Base-by-base conservation (phyloP, 64 coral and sea anemone species). In the Montipora cactus region DNA sequence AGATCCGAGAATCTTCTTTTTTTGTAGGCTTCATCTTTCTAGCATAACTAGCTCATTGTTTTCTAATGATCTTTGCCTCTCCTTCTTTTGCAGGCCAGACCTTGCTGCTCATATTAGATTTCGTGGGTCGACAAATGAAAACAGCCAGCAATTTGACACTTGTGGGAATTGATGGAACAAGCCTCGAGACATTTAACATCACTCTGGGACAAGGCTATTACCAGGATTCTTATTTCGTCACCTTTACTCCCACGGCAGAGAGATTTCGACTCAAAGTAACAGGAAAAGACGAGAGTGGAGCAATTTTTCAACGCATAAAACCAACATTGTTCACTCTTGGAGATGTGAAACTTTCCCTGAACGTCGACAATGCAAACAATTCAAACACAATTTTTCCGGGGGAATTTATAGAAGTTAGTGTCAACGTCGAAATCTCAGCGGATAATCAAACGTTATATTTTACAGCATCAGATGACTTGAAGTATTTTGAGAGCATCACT, bases 251-350 rank as follows among this genome's bases (percentile, higher is more conserved):
- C 2, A 83, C 92, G 4, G 1, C 78, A 48, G 81, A 84, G 9
- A 83, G 66, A 12, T 94, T 94, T 23, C 68, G 92, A 83, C 28
- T 89, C 12, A 78, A 94, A 89, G 23, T 94, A 16, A 76, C 72
- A 64, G 92, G 92, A 44, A 25, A 19, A 19, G 92, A 94, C 77
- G 75, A 80, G 1, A 80, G 59, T n/a, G 78, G 78, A 19, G 88
- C 78, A 52, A n/a, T 7, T 14, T 94, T 89, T 64, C 84, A 89
- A 18, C 77, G 92, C 2, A 7, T 89, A 2, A 89, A 94, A 21
- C 92, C 92, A 23, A 94, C 78, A 22, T 46, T 94, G 5, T 94
- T 89, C 47, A 81, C 70, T 21, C 49, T 94, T 19, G 85, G 64
- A n/a, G 86, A 94, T 16, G 78, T 89, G 2, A 51, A 94, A 50